phyloP scores from a whole-genome alignment of 1,140 invertebrate species.

The Micrasema longulum region DNA sequence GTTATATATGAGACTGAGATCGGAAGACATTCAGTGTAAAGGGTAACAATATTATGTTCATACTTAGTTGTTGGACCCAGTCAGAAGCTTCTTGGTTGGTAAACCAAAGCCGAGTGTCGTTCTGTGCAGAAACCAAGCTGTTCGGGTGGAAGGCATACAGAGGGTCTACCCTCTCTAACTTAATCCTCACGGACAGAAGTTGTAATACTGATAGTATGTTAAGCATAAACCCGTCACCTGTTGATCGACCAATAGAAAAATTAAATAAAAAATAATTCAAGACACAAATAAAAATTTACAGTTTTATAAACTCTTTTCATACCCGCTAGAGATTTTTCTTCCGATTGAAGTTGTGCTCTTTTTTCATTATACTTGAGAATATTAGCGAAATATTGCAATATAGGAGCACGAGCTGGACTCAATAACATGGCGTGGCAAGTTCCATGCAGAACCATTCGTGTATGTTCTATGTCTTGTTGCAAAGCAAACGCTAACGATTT shows the following conservation, averaged over 20 bases:
- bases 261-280: not conserved
- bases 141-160: slow-evolving; percentile 89
- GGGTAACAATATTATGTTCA: no score
- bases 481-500: slow-evolving; percentile 73
- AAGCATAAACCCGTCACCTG: slow-evolving; percentile 92
- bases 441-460: slow-evolving; percentile 79
- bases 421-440: slow-evolving; percentile 88
- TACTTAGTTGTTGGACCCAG: slow-evolving; percentile 79
- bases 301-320: not conserved
- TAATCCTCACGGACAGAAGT: slow-evolving; percentile 86
- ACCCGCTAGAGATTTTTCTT: slow-evolving; percentile 84
- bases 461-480: slow-evolving; percentile 79
- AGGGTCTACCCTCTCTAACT: slow-evolving; percentile 85
- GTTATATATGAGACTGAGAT: no score
- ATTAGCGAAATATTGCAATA: slow-evolving; percentile 82
- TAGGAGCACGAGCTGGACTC: slow-evolving; percentile 80
- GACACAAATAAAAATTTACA: not conserved
- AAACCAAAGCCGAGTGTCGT: slow-evolving; percentile 88
- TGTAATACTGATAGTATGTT: slow-evolving; percentile 93
- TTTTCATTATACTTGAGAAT: slow-evolving; percentile 87
- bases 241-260: slow-evolving; percentile 25
- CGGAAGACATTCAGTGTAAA: no score
- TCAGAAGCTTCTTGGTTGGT: slow-evolving; percentile 82
- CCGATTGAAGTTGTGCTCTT: slow-evolving; percentile 88
- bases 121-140: slow-evolving; percentile 80